Conservation (phyloP, 2,113 vertebrate species). For the Varanus salvator region DNA sequence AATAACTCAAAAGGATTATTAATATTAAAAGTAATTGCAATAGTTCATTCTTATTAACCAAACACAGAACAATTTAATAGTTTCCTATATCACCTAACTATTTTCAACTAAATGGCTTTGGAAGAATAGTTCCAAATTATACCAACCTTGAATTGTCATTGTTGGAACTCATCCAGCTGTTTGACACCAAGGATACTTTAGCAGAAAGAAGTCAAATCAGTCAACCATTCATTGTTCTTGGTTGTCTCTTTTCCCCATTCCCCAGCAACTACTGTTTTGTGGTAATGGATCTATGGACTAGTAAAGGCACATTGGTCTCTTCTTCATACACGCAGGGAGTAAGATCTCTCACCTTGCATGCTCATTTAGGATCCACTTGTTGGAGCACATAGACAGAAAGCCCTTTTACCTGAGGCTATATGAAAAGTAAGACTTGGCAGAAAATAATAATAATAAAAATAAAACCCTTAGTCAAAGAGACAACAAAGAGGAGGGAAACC, state of each 20-base stretch:
- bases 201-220: conserved; percentile 28
- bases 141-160: conserved; percentile 62
- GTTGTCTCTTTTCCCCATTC: background rate
- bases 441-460: background rate
- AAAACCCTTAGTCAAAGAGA: background rate
- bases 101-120: background rate
- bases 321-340: background rate
- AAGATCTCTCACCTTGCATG: background rate
- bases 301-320: background rate
- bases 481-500: background rate
- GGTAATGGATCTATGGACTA: background rate
- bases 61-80: background rate
- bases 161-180: conserved; percentile 26
- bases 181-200: conserved; percentile 24
- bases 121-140: conserved; percentile 25
- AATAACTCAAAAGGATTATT: conserved; percentile 51
- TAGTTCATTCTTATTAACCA: conserved; percentile 60
- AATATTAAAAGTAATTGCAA: conserved; percentile 62
- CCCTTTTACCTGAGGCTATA: background rate
- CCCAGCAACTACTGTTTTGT: background rate
- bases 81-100: background rate
- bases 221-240: conserved; percentile 22
- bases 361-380: background rate
- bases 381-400: background rate
- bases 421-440: background rate